Percentiles rank a stretch among this genome's conserved stretches.
Evolutionary conservation across 2,888 invertebrate genomes (phyloP).

Genomic region (Acleris literana): DNA sequence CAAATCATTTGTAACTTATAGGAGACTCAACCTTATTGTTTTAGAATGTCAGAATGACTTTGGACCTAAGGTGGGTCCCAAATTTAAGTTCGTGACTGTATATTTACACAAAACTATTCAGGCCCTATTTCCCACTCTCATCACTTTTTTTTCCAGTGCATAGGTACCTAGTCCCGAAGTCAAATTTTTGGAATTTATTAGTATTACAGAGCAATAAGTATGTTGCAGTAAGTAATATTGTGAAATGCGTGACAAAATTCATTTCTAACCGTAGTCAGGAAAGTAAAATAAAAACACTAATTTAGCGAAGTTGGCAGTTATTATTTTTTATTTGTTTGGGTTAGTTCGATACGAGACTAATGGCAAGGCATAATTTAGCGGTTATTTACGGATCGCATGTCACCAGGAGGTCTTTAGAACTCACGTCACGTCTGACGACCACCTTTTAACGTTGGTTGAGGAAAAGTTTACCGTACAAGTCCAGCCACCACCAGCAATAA

Average conservation of each 20-base stretch:
- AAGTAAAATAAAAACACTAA: conserved; percentile 29
- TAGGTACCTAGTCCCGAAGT: too few species aligned
- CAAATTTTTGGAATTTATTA: too few species aligned
- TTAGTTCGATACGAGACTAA: conserved; percentile 36
- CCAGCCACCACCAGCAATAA: too few species aligned
- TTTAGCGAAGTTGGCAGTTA: conserved; percentile 26
- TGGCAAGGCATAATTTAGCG: conserved; percentile 30
- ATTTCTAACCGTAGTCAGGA: conserved; percentile 6
- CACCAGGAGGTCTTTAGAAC: conserved; percentile 15
- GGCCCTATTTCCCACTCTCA: too few species aligned
- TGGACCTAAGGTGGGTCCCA: too few species aligned
- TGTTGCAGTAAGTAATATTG: background rate
- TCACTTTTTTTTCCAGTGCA: too few species aligned
- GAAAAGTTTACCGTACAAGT: background rate
- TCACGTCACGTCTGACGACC: conserved; percentile 1
- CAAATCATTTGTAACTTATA: too few species aligned
- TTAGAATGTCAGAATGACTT: too few species aligned
- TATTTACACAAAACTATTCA: too few species aligned
- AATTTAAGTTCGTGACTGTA: too few species aligned
- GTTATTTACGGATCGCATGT: conserved; percentile 36
- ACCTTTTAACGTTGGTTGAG: background rate
- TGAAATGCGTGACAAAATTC: conserved; percentile 26
- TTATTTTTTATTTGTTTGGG: conserved; percentile 35
- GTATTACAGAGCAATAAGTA: too few species aligned
- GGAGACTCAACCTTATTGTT: too few species aligned